Evolutionary conservation across 2,888 invertebrate species (phyloP).

Genomic region (Melieria crassipennis): DNA sequence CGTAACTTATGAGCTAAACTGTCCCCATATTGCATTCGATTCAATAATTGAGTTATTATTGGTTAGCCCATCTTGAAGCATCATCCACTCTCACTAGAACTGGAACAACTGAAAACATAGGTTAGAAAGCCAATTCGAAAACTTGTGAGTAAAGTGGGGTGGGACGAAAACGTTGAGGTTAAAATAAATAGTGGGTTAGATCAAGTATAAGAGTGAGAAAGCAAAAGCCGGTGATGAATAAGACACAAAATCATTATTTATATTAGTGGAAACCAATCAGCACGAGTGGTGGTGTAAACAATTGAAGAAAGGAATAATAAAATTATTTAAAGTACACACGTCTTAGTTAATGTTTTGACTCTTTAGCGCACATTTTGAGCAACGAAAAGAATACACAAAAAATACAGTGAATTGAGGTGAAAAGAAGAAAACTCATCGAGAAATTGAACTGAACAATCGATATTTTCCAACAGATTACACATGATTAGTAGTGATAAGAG

Average conservation of each 20-base stretch:
- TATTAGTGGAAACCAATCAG: too few species aligned
- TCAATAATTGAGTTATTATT: not conserved
- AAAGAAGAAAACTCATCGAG: not conserved
- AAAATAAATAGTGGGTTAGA: not conserved
- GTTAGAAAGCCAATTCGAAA: not conserved
- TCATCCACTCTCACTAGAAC: not conserved
- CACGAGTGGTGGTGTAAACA: not conserved
- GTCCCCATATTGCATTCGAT: not conserved
- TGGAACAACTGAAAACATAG: not conserved
- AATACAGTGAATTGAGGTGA: not conserved
- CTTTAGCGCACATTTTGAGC: not conserved
- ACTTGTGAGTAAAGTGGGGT: not conserved
- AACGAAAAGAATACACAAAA: not conserved
- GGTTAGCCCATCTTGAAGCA: not conserved
- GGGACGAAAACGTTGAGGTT: not conserved
- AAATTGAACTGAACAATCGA: not conserved
- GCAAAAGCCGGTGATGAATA: conserved; percentile 42
- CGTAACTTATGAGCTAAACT: not conserved
- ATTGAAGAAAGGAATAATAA: not conserved
- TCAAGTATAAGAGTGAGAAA: conserved; percentile 25
- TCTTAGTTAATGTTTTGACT: conserved; percentile 6
- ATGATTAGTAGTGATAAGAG: not conserved
- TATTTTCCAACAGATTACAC: not conserved
- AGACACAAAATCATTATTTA: not conserved
- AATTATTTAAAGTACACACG: not conserved